A percentile compares a stretch with the other conserved stretches of the same genome.
phyloP scores from a whole-genome alignment of 2,888 invertebrate genomes.

The Micropterix aruncella region DNA sequence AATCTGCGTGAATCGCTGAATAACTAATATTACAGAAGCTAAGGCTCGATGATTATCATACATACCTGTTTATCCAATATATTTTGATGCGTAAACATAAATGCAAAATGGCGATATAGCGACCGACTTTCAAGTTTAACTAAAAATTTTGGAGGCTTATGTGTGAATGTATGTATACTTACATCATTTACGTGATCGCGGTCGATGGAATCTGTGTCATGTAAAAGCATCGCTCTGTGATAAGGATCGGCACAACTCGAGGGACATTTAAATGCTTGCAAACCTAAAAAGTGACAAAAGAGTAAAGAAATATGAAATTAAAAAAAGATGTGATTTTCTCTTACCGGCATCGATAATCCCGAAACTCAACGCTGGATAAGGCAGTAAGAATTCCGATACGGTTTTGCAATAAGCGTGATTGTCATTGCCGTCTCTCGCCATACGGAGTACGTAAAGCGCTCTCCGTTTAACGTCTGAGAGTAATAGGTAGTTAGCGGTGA shows the following conservation, averaged over 20 bases:
- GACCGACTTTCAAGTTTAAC: too few relatives aligned
- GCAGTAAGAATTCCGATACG: conserved; percentile 76
- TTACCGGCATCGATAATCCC: conserved; percentile 69
- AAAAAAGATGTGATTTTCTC: conserved; percentile 8
- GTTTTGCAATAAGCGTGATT: conserved; percentile 52
- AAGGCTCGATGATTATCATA: too few relatives aligned
- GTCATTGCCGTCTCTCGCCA: conserved; percentile 35
- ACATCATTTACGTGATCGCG: too few relatives aligned
- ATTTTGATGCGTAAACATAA: too few relatives aligned
- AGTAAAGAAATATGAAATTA: background rate
- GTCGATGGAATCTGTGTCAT: conserved; percentile 1
- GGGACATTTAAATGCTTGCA: conserved; percentile 26
- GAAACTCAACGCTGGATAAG: conserved; percentile 79
- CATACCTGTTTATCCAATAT: too few relatives aligned
- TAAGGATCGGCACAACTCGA: conserved; percentile 31
- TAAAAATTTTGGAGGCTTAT: too few relatives aligned
- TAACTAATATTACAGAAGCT: too few relatives aligned
- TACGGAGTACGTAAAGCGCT: conserved; percentile 69
- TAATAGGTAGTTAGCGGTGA: conserved; percentile 72
- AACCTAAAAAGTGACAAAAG: conserved; percentile 18
- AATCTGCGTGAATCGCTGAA: too few relatives aligned
- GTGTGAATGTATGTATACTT: too few relatives aligned
- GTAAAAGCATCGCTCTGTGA: conserved; percentile 16
- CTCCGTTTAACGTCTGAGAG: conserved; percentile 78
- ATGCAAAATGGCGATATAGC: too few relatives aligned